These are phyloP conservation scores for Crenichthys baileyi DNA, from an alignment of 2,797 vertebrate species.

Conservation along the genomic window DNA sequence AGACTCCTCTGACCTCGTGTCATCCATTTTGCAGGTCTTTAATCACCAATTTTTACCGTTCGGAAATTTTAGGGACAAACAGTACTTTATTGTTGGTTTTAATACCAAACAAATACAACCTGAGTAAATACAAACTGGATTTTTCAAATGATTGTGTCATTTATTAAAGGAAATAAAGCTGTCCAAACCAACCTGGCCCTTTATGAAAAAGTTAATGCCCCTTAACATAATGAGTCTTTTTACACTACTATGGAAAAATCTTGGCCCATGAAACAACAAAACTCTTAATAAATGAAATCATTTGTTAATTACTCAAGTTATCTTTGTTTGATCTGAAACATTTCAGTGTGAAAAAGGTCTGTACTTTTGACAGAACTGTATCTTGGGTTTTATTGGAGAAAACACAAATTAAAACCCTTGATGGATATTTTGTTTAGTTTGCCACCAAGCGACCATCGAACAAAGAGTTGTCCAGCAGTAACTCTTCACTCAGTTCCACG, in stretches of 20 bases:
- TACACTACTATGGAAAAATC: neutral
- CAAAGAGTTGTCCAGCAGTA: slow-evolving; percentile 96
- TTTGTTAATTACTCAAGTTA: neutral
- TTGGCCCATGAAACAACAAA: neutral
- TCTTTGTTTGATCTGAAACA: neutral
- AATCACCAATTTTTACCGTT: neutral
- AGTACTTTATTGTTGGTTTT: neutral
- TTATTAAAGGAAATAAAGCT: neutral
- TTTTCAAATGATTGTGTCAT: neutral
- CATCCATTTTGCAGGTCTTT: slow-evolving; percentile 85
- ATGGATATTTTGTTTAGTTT: slow-evolving; percentile 73
- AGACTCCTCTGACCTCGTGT: slow-evolving; percentile 89
- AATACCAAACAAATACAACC: neutral
- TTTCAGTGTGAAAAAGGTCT: neutral
- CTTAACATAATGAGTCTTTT: neutral
- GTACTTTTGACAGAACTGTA: neutral
- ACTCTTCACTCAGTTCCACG: slow-evolving; percentile 95
- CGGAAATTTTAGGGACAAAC: neutral
- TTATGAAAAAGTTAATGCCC: too few relatives aligned
- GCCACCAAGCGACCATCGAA: slow-evolving; percentile 88
- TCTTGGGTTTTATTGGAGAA: neutral
- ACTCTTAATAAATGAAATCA: neutral
- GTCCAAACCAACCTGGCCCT: too few relatives aligned
- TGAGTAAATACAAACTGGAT: neutral
- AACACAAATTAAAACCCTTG: neutral